phyloP scores from a whole-genome alignment of 2,797 vertebrate genomes.

The Periparus ater region DNA sequence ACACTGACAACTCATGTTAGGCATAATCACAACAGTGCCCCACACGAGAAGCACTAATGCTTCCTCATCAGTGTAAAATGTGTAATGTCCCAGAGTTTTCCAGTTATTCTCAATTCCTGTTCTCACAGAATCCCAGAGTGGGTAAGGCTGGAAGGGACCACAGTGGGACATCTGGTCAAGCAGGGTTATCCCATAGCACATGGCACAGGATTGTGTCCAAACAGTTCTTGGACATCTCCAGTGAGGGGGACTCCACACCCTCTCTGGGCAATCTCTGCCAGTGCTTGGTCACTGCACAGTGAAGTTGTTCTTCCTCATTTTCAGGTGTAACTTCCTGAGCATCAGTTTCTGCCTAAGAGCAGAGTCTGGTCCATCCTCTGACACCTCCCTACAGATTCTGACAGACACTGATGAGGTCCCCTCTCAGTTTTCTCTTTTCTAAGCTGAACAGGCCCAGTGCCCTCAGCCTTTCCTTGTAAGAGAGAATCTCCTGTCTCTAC shows the following conservation, averaged over 20 bases:
- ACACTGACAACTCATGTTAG: not conserved
- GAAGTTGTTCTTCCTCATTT: not conserved
- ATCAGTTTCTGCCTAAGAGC: not conserved
- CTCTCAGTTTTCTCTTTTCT: fast-evolving
- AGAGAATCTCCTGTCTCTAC: not conserved
- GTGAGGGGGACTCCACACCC: not conserved
- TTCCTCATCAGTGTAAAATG: not conserved
- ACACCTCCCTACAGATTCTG: not conserved
- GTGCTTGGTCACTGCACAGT: not conserved
- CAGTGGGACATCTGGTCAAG: not conserved
- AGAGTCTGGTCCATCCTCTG: not conserved
- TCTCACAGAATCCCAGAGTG: not conserved
- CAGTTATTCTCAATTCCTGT: not conserved
- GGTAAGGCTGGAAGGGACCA: not conserved
- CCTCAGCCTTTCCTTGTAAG: not conserved
- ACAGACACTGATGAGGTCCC: not conserved
- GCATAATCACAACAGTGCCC: not conserved
- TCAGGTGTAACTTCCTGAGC: not conserved
- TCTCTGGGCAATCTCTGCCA: not conserved
- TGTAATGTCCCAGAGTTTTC: not conserved
- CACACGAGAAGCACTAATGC: fast-evolving
- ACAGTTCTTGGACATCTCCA: not conserved
- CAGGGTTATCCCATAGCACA: not conserved
- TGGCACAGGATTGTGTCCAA: fast-evolving
- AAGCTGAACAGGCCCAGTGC: not conserved